Conservation (phyloP, 2,888 invertebrate species). For the Orchesella flavescens region DNA sequence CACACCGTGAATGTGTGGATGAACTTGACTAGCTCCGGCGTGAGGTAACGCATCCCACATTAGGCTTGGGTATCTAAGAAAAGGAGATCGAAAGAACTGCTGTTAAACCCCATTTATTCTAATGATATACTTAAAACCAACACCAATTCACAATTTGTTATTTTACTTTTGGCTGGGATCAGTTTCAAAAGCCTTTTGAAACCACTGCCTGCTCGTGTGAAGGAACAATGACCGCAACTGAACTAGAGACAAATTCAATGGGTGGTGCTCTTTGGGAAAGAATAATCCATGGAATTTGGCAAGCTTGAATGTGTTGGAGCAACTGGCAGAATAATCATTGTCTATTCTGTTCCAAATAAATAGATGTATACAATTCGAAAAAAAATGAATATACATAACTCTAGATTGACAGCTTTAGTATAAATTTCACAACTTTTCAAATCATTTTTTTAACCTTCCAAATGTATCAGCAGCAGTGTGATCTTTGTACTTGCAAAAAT, state of each 20-base stretch:
- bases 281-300: slow-evolving; percentile 75
- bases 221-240: slow-evolving; percentile 74
- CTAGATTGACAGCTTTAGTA: no score
- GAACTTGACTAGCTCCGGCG: slow-evolving; percentile 76
- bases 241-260: slow-evolving; percentile 73
- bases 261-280: slow-evolving; percentile 74
- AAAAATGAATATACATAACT: no score
- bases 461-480: slow-evolving; percentile 75
- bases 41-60: slow-evolving; percentile 75
- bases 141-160: background rate
- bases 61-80: slow-evolving; percentile 73
- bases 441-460: slow-evolving; percentile 72
- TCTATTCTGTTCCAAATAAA: slow-evolving; percentile 71
- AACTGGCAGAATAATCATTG: slow-evolving; percentile 73
- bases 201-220: slow-evolving; percentile 74
- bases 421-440: no score
- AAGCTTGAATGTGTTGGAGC: slow-evolving; percentile 75
- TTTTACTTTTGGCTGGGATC: slow-evolving; percentile 70
- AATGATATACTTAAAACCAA: no score
- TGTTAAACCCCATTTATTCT: no score
- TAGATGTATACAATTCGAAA: no score
- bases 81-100: background rate
- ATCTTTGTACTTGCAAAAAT: slow-evolving; percentile 74
- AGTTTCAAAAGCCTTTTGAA: slow-evolving; percentile 72
- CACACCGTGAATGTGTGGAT: slow-evolving; percentile 75